Base-by-base conservation (phyloP, 1,140 invertebrate species). In the Sinella curviseta region DNA sequence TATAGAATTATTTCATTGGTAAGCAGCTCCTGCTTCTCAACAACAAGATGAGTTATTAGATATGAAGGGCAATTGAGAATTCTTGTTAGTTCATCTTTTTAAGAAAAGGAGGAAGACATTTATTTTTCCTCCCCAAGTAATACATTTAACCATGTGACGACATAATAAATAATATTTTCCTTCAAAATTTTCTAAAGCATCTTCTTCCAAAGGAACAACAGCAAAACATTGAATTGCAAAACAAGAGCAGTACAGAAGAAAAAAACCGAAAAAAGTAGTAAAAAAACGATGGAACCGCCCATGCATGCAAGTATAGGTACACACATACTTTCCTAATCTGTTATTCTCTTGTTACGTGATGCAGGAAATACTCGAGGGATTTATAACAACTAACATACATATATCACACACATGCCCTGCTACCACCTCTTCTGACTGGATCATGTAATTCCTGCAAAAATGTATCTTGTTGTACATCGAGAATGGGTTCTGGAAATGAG, bases 301-400 rank as follows among this genome's bases (percentile, higher is more conserved):
- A 70, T 70, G 26, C 31, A 33, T 70, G 30, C 65, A 70, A n/a
- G n/a, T n/a, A n/a, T n/a, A n/a, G n/a, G n/a, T n/a, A n/a, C n/a
- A n/a, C n/a, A n/a, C n/a, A n/a, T n/a, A n/a, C n/a, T n/a, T n/a
- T n/a, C n/a, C n/a, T n/a, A n/a, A n/a, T n/a, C n/a, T n/a, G n/a
- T n/a, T n/a, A n/a, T n/a, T 70, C 12, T 70, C 1, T 33, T 70
- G 26, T 16, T 70, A 70, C 65, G 65, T 70, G 65, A 70, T 70
- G 65, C 65, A 24, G 31, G 28, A 31, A 70, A 2, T 70, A 70
- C 31, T 30, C 31, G 1, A 70, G 65, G 65, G 65, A 70, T 70
- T 70, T 70, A 33, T 70, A 30, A 24, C n/a, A 30, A 33, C 8
- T 70, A 70, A 60, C 12, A 60, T 60, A 24, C 55, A 24, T n/a